A percentile compares a stretch with the other conserved stretches of the same genome.
phyloP scores from a whole-genome alignment of 2,113 vertebrate species.

The Malurus cyaneus region DNA sequence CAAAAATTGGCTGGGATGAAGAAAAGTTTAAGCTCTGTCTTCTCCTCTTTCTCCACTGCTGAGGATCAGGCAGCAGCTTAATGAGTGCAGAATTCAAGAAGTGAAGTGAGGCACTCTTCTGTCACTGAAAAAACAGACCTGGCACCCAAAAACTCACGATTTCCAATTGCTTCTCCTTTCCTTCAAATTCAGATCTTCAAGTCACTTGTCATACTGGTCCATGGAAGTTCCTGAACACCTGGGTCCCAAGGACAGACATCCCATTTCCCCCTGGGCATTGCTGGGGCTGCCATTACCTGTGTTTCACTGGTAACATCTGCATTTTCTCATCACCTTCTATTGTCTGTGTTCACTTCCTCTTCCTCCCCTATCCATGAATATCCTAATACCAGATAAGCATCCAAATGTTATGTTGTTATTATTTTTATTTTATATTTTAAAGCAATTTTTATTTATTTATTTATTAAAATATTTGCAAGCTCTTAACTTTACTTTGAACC shows the following conservation, averaged over 20 bases:
- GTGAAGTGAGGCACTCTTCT: neutral
- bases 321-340: neutral
- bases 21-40: neutral
- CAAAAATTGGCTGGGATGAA: neutral
- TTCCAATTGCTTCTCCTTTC: neutral
- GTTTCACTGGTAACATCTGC: neutral
- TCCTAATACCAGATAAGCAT: neutral
- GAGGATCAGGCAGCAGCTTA: neutral
- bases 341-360: accelerated
- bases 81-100: neutral
- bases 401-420: neutral
- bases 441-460: neutral
- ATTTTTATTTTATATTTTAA: neutral
- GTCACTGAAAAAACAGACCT: neutral
- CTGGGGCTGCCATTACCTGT: neutral
- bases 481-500: neutral
- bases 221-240: neutral
- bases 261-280: neutral
- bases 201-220: neutral
- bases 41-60: neutral
- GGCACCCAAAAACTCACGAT: neutral
- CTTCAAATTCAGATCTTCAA: neutral
- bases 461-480: neutral
- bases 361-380: neutral
- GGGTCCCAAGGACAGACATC: neutral